Base-by-base conservation (phyloP, 2,113 vertebrate genomes). In the Micromys minutus region DNA sequence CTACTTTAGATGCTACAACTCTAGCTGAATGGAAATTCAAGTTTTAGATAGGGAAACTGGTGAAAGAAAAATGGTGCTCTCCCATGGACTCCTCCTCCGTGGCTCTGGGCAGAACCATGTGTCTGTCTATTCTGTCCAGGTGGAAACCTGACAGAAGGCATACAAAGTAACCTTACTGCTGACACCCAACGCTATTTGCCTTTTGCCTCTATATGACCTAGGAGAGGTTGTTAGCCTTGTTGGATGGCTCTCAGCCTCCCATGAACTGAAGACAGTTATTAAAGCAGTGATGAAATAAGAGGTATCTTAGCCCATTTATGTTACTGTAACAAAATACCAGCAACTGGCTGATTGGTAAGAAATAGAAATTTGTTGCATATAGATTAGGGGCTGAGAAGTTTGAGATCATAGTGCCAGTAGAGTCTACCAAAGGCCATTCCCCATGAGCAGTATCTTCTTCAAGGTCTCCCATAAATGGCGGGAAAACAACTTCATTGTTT, bases 171-270 rank as follows among this genome's bases (percentile, higher is more conserved):
- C 22, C 65, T 80, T 21, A 61, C 42, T 31, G 29, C 50, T 26
- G 2, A 16, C 42, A 83, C 69, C 16, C 42, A 92, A 67, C 6
- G 50, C 8, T 17, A 47, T 52, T 42, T 50, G 8, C 42, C 31
- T 21, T 39, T 72, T 42, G 21, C 76, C 29, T 21, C 47, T 89
- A 3, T 77, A 50, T 24, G 0, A 63, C n/a, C 59, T 87, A 86
- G 45, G 59, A 90, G 74, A 83, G 81, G 26, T 86, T 94, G 72
- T 61, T 94, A 85, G 80, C 50, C 87, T 89, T 63, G 50, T 7
- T 36, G 21, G 59, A 26, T 55, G 36, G 79, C 16, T 75, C 19
- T 26, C 24, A 75, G 17, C 24, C n/a, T 95, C 79, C 57, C 71
- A 42, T 63, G 10, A 55, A 63, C 87, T 81, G 50, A 92, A 31